These are phyloP conservation scores for Diarsia mendica DNA, from an alignment of 2,888 invertebrate species.

Conservation along the genomic window DNA sequence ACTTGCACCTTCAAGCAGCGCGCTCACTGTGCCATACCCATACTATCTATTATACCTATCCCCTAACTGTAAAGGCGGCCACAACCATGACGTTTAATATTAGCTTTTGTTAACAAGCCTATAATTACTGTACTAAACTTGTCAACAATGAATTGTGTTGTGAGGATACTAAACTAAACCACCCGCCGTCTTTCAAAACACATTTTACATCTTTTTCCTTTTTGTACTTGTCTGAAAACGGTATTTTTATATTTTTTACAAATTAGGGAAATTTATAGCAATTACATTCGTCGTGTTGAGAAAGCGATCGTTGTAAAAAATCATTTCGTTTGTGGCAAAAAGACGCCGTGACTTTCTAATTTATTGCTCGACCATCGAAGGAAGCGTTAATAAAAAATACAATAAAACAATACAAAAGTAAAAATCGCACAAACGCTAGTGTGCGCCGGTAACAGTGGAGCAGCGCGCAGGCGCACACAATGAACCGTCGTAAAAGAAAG, in stretches of 20 bases:
- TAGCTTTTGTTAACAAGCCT: not conserved
- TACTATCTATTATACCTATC: too few species aligned
- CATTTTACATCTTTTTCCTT: constrained; percentile 29
- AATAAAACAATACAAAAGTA: constrained; percentile 75
- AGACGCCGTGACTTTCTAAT: constrained; percentile 80
- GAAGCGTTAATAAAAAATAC: constrained; percentile 73
- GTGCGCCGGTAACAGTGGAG: constrained; percentile 45
- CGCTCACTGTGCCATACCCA: not conserved
- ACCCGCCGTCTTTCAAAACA: constrained; percentile 13
- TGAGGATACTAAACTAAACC: not conserved
- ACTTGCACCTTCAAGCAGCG: not conserved
- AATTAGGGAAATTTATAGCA: constrained; percentile 69
- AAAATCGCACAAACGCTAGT: constrained; percentile 74
- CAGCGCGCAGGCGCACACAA: constrained; percentile 29
- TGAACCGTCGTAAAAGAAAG: constrained; percentile 42
- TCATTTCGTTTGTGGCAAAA: constrained; percentile 67
- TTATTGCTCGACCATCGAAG: constrained; percentile 76
- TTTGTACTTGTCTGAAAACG: constrained; percentile 23
- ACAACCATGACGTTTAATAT: not conserved
- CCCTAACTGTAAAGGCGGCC: not conserved
- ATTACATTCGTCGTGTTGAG: constrained; percentile 74
- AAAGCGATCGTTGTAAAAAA: constrained; percentile 78
- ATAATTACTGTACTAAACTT: not conserved
- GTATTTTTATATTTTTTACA: constrained; percentile 46
- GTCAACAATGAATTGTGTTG: constrained; percentile 3